Evolutionary conservation across 2,888 invertebrate species (phyloP).

Genomic region (Spisula subtruncata): DNA sequence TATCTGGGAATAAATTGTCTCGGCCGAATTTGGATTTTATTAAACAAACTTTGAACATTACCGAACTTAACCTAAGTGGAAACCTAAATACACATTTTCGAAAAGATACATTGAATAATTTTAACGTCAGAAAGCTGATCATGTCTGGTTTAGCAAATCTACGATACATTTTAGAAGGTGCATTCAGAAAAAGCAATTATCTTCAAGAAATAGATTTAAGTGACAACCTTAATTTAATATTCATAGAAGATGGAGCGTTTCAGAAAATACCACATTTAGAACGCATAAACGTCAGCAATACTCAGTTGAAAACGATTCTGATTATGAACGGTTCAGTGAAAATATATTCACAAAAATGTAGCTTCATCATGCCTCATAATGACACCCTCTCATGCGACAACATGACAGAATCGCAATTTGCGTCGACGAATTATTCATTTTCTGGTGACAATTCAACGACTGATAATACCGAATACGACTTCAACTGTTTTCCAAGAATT

Average conservation of each 20-base stretch:
- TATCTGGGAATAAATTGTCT: constrained; percentile 25
- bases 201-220: constrained; percentile 38
- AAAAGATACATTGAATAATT: not conserved
- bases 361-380: not conserved
- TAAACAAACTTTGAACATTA: not conserved
- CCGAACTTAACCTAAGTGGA: not conserved
- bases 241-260: constrained; percentile 37
- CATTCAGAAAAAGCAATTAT: constrained; percentile 28
- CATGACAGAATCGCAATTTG: not conserved
- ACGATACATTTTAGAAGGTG: constrained; percentile 23
- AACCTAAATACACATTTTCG: constrained; percentile 26
- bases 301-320: not conserved
- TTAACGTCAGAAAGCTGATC: not conserved
- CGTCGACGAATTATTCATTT: not conserved
- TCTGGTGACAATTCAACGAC: not conserved
- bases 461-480: not conserved
- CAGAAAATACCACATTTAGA: not conserved
- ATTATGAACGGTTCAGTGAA: not conserved
- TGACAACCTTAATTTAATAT: constrained; percentile 31
- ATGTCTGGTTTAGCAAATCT: not conserved
- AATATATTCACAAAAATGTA: not conserved
- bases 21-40: constrained; percentile 29
- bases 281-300: not conserved
- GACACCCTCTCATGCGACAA: not conserved
- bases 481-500: constrained; percentile 13